Conservation (phyloP, 2,888 invertebrate genomes). For the Anodontia alba region DNA sequence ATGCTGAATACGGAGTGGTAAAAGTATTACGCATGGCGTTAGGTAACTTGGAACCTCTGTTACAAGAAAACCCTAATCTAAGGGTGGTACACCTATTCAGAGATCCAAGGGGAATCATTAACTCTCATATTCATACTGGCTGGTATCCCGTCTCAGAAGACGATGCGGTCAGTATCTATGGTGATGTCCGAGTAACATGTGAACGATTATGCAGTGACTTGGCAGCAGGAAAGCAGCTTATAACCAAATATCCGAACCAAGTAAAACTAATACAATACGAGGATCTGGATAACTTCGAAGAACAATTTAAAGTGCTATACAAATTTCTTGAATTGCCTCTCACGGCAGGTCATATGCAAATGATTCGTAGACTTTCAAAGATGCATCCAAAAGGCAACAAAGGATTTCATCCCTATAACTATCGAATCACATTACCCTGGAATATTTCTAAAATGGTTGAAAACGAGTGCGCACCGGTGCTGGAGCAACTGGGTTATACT, state of each 20-base stretch:
- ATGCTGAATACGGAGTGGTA: neutral
- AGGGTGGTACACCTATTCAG: neutral
- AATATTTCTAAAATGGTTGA: neutral
- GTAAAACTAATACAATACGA: neutral
- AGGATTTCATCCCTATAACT: neutral
- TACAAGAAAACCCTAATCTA: neutral
- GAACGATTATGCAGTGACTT: neutral
- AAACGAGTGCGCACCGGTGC: neutral
- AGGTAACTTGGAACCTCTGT: neutral
- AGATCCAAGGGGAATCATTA: neutral
- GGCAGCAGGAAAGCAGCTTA: neutral
- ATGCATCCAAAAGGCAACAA: neutral
- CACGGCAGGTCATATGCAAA: neutral
- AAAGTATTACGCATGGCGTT: neutral
- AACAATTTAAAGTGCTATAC: neutral
- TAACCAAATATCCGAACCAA: neutral
- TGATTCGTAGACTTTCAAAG: neutral
- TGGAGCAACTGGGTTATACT: neutral
- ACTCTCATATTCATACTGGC: neutral
- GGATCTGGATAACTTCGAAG: neutral
- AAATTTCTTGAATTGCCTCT: neutral
- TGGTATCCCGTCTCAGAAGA: neutral
- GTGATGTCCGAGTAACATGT: neutral
- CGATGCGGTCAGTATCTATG: no score
- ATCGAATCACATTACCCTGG: neutral